These are phyloP conservation scores for Nephrotoma guestfalica DNA, from an alignment of 2,888 invertebrate genomes.

Conservation along the genomic window DNA sequence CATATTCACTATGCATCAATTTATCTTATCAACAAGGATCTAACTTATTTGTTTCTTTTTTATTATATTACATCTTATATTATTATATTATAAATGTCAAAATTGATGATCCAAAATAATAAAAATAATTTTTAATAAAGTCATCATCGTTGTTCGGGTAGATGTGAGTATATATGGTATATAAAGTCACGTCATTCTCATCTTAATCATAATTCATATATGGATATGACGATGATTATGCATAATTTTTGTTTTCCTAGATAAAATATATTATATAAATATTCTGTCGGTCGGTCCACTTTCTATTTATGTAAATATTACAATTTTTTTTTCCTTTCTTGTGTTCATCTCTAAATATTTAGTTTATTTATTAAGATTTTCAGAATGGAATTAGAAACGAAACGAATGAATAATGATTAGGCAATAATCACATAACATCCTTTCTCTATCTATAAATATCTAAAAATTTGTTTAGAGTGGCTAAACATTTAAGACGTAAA, in stretches of 20 bases:
- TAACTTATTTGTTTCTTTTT: neutral
- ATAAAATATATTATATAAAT: neutral
- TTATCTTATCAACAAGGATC: neutral
- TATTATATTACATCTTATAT: neutral
- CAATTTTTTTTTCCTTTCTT: neutral
- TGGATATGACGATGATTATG: neutral
- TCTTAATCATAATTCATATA: neutral
- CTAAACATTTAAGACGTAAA: neutral
- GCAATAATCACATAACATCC: neutral
- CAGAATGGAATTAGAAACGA: neutral
- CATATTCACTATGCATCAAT: neutral
- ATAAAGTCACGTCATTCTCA: neutral
- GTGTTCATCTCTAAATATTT: neutral
- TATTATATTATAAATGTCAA: neutral
- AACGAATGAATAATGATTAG: neutral
- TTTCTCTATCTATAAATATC: neutral
- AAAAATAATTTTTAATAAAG: neutral
- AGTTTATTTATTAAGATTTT: neutral
- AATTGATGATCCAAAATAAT: neutral
- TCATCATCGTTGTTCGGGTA: neutral
- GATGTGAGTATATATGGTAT: neutral
- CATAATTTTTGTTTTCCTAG: neutral
- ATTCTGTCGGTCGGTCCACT: neutral
- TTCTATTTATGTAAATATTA: neutral
- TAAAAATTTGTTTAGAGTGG: neutral